Base-by-base conservation (phyloP, 2,797 vertebrate species). In the Cossypha caffra region DNA sequence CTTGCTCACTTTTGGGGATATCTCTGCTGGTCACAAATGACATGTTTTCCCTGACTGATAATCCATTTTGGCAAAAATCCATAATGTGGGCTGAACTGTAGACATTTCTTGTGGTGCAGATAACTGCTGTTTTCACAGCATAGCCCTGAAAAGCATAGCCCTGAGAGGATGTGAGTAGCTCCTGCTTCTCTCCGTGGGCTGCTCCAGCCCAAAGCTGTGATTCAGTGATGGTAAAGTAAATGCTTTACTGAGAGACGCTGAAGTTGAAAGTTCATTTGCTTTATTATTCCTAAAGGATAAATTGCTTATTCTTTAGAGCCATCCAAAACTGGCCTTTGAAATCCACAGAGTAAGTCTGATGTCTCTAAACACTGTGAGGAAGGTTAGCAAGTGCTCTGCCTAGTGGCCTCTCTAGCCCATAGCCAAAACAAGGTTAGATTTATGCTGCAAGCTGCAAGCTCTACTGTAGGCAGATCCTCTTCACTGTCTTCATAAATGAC, bases 71-170 rank as follows among this genome's bases (percentile, higher is more conserved):
- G 68, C 68, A 90, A 90, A 90, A 93, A 42, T 78, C 28, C 0
- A 0, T 55, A 68, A 58, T 10, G 31, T 86, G 66, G 73, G 82
- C 68, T 79, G 58, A 48, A 24, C 80, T 82, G 57, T 64, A 86
- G 50, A 43, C 4, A 0, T 82, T 93, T 91, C 68, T 83, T 76
- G 57, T 3, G 13, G 69, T 86, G 62, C 80, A 90, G 51, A 76
- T 92, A 88, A 74, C 57, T 90, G 50, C 67, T 96, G 61, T 74
- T 94, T 96, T 85, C 11, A 9, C 25, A 52, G 50, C 26, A 51
- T 7, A 51, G 50, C 50, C 26, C 16, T 51, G 50, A 48, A 25
- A 48, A 48, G 48, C 48, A 50, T 72, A 59, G 40, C 74, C 52
- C 82, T 71, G 72, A 74, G 76, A 64, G 28, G 42, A 52, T 77